Evolutionary conservation across 1,140 invertebrate genomes (phyloP).

Genomic region (Cyphomyrmex costatus): DNA sequence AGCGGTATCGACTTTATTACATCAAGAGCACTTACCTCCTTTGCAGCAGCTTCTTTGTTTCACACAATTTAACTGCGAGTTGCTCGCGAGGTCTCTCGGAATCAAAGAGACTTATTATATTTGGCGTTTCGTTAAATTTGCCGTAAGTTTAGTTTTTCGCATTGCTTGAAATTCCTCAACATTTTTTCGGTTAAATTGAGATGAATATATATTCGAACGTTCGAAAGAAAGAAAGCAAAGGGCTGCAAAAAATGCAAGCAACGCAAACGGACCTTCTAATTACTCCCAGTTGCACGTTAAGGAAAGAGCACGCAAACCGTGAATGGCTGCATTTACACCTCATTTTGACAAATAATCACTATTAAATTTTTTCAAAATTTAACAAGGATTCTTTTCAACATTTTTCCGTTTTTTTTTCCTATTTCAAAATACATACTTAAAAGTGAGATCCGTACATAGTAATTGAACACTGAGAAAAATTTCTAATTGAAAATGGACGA

Average conservation of each 20-base stretch:
- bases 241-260: too few species aligned
- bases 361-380: not conserved
- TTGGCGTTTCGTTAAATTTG: not conserved
- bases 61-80: not conserved
- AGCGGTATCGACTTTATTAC: not conserved
- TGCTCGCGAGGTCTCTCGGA: not conserved
- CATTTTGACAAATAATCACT: not conserved
- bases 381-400: not conserved
- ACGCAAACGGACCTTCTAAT: not conserved
- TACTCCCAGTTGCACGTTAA: not conserved
- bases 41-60: constrained; percentile 13
- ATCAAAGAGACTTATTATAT: not conserved
- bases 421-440: not conserved
- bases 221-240: too few species aligned
- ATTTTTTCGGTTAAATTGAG: too few species aligned
- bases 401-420: not conserved
- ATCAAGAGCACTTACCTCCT: not conserved
- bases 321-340: not conserved
- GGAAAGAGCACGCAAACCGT: not conserved
- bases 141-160: not conserved
- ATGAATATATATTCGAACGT: too few species aligned
- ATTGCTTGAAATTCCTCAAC: too few species aligned
- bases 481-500: too few species aligned
- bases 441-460: too few species aligned
- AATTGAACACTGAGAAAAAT: too few species aligned